Percentiles rank a stretch among this genome's conserved stretches.
phyloP scores from a whole-genome alignment of 2,797 vertebrate genomes.

The Epinephelus coioides region DNA sequence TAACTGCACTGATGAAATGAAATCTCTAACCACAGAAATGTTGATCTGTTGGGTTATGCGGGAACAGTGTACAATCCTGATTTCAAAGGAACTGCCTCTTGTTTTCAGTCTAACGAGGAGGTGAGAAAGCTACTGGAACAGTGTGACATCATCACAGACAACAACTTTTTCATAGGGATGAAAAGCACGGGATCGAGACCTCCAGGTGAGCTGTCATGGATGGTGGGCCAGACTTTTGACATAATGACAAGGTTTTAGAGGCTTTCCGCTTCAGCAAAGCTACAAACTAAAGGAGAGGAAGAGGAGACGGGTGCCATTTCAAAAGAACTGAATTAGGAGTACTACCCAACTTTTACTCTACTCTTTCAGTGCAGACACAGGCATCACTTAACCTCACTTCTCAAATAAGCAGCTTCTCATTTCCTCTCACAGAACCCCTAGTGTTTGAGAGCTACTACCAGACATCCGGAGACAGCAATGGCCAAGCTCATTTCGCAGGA shows the following conservation, averaged over 20 bases:
- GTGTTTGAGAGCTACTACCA: slow-evolving; percentile 89
- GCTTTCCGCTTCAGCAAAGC: slow-evolving; percentile 7
- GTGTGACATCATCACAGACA: slow-evolving; percentile 88
- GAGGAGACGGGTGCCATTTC: not conserved
- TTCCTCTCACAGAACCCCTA: slow-evolving; percentile 83
- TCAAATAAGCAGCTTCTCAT: slow-evolving; percentile 28
- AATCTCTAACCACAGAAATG: not conserved
- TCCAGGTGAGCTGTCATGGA: slow-evolving; percentile 84
- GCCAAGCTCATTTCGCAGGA: slow-evolving; percentile 59
- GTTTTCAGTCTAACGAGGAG: slow-evolving; percentile 89
- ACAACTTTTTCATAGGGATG: slow-evolving; percentile 89
- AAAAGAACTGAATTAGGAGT: not conserved
- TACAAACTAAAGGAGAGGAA: slow-evolving; percentile 6
- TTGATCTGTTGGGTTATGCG: not conserved
- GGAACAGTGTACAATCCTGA: not conserved
- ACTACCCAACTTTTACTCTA: not conserved
- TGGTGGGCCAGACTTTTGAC: not conserved
- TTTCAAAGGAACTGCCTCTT: not conserved
- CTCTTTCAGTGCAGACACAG: slow-evolving; percentile 4
- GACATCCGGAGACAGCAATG: slow-evolving; percentile 57
- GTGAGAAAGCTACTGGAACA: slow-evolving; percentile 90
- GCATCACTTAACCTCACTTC: slow-evolving; percentile 13
- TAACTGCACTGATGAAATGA: not conserved
- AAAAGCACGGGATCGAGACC: slow-evolving; percentile 88
- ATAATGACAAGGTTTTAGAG: not conserved